A percentile compares a stretch with the other conserved stretches of the same genome.
Evolutionary conservation across 2,797 vertebrate species (phyloP).

Genomic region (Notamacropus eugenii): DNA sequence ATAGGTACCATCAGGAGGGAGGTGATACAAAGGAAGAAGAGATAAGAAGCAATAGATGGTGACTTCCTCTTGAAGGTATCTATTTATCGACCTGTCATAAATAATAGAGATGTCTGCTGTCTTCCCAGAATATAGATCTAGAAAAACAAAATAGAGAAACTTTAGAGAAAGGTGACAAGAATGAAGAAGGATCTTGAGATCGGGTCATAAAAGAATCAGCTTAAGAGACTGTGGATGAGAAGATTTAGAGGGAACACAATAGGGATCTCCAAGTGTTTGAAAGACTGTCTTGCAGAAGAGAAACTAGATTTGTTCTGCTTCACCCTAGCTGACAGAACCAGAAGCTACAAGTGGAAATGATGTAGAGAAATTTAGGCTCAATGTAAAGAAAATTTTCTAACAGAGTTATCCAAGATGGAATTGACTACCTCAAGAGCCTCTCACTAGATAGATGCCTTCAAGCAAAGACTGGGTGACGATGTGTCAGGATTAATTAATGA

Average conservation of each 20-base stretch:
- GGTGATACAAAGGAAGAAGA: not conserved
- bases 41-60: not conserved
- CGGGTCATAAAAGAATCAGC: not conserved
- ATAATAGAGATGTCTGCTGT: not conserved
- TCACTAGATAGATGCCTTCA: not conserved
- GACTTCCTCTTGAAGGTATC: not conserved
- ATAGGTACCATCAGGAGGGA: not conserved
- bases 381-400: not conserved
- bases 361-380: not conserved
- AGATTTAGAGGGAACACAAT: not conserved
- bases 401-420: not conserved
- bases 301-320: not conserved
- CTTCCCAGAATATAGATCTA: not conserved
- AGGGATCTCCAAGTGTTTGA: not conserved
- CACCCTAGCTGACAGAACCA: not conserved
- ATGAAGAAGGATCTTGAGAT: not conserved
- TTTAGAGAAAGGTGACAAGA: not conserved
- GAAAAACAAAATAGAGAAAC: not conserved
- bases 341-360: no score
- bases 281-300: not conserved
- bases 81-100: not conserved
- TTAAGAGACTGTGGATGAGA: not conserved
- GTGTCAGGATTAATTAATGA: not conserved
- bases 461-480: not conserved
- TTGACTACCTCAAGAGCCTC: not conserved